phyloP scores from a whole-genome alignment of 2,888 invertebrate species.

The Phyllotreta striolata region DNA sequence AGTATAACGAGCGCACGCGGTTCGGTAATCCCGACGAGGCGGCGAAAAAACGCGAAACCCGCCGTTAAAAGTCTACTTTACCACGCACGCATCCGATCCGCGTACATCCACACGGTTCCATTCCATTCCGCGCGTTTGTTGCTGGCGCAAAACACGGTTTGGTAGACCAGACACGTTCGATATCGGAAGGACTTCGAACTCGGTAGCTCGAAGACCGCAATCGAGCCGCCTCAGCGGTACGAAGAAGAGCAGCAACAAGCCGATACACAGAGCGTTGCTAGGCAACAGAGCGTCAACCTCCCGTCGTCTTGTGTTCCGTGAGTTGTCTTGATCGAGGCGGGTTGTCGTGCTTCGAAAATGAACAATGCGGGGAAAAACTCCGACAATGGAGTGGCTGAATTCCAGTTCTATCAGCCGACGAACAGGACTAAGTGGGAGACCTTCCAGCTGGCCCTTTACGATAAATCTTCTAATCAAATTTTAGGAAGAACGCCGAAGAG shows the following conservation, averaged over 20 bases:
- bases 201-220: no score
- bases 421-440: constrained; percentile 50
- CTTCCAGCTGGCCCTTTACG: constrained; percentile 51
- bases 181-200: no score
- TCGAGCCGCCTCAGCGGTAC: no score
- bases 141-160: no score
- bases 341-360: no score
- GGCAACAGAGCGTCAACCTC: no score
- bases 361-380: constrained; percentile 47
- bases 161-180: no score
- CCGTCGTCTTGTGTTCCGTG: constrained; percentile 1
- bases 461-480: constrained; percentile 50
- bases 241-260: no score
- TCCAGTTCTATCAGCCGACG: constrained; percentile 49
- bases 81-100: constrained; percentile 1
- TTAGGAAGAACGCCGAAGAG: constrained; percentile 54
- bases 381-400: constrained; percentile 52
- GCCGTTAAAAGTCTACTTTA: constrained; percentile 1
- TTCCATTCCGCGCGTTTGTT: no score
- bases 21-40: constrained; percentile 11
- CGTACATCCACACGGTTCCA: background rate
- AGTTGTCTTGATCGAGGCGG: no score
- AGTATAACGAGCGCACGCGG: background rate
- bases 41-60: constrained; percentile 22
- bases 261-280: no score